Conservation (phyloP, 1,140 invertebrate genomes). For the Oryctes rhinoceros region DNA sequence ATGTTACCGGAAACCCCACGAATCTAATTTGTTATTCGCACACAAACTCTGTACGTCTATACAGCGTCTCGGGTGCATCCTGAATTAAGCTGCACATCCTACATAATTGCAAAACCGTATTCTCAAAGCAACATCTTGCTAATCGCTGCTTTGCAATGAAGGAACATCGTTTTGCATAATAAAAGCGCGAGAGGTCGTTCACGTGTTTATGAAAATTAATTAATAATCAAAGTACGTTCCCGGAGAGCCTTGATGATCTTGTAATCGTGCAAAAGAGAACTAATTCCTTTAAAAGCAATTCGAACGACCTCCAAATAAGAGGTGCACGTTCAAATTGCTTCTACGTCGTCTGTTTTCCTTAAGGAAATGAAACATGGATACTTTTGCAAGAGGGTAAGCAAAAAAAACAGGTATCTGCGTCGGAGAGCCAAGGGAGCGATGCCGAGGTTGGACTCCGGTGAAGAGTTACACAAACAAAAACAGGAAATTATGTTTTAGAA, state of each 20-base stretch:
- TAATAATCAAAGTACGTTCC: background rate
- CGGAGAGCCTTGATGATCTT: no score
- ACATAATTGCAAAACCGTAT: background rate
- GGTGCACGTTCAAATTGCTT: background rate
- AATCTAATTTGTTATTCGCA: no score
- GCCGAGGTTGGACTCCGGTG: background rate
- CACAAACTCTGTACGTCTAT: no score
- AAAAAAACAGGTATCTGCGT: background rate
- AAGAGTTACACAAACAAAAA: constrained; percentile 8
- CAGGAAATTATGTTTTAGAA: constrained; percentile 33
- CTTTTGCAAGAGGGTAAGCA: background rate
- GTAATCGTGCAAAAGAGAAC: background rate
- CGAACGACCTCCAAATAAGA: background rate
- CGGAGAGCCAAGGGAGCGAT: background rate
- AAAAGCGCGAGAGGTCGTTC: background rate
- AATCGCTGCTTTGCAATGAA: background rate
- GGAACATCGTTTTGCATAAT: background rate
- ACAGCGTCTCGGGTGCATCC: no score
- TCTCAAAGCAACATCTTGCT: background rate
- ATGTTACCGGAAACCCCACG: no score
- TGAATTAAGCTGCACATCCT: background rate
- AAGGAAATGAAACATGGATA: background rate
- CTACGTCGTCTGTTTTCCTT: background rate
- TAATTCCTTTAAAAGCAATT: background rate
- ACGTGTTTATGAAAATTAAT: background rate